Conservation (phyloP, 2,797 vertebrate genomes). For the Enteromius argenteus region DNA sequence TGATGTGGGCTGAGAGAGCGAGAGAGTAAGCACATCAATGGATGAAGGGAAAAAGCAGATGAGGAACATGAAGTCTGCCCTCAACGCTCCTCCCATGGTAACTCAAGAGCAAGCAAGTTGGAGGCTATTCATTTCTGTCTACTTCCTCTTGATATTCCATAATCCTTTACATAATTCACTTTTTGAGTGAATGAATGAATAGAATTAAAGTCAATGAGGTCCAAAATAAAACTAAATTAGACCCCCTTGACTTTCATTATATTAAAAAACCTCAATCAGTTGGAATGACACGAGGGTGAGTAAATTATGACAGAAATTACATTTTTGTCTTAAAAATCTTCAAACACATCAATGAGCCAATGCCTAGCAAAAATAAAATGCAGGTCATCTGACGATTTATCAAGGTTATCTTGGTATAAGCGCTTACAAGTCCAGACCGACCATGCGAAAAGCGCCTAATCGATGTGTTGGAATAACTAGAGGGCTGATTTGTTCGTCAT, state of each 20-base stretch:
- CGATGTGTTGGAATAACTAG: neutral
- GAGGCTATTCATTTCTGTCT: conserved; percentile 35
- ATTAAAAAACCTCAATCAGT: neutral
- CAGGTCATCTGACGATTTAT: neutral
- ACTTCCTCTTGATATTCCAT: conserved; percentile 47
- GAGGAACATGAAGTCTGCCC: conserved; percentile 2
- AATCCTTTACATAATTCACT: conserved; percentile 38
- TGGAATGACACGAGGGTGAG: neutral
- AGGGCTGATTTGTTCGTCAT: neutral
- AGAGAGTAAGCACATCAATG: conserved; percentile 18
- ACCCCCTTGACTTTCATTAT: neutral
- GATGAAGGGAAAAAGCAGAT: conserved; percentile 32
- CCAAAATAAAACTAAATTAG: neutral
- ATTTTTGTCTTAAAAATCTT: neutral
- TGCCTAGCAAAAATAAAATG: neutral
- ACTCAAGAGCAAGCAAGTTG: conserved; percentile 58
- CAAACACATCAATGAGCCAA: conserved; percentile 17
- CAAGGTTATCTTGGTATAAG: conserved; percentile 39
- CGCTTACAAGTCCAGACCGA: neutral
- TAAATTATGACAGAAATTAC: neutral
- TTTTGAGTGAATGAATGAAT: neutral
- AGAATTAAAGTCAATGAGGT: neutral
- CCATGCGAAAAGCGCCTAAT: neutral
- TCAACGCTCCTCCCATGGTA: conserved; percentile 39
- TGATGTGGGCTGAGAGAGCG: conserved; percentile 44